These are phyloP conservation scores for Syngnathus rostellatus DNA, from an alignment of 2,797 vertebrate species.

Conservation along the genomic window DNA sequence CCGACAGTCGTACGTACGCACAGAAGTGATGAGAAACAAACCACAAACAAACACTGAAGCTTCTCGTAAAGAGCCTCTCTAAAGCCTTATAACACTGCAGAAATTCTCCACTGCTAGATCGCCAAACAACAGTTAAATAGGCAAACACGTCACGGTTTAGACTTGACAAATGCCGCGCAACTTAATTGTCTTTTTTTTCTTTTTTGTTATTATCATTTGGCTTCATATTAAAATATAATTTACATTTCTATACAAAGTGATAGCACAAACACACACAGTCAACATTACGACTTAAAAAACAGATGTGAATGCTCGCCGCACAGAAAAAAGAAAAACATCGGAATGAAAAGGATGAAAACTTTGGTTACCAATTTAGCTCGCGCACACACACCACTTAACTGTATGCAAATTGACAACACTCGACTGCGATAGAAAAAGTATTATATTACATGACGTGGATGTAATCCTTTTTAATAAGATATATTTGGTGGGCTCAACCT, in stretches of 20 bases:
- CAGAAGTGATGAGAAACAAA: not conserved
- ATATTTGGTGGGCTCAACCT: conserved; percentile 29
- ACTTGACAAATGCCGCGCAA: conserved; percentile 76
- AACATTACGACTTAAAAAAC: conserved; percentile 52
- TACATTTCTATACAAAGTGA: conserved; percentile 80
- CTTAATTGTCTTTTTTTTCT: conserved; percentile 45
- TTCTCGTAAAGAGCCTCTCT: conserved; percentile 58
- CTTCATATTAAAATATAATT: conserved; percentile 81
- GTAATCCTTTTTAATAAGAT: conserved; percentile 47
- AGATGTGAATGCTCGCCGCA: conserved; percentile 22
- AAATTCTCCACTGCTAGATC: conserved; percentile 67
- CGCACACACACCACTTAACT: conserved; percentile 57
- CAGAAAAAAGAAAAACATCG: conserved; percentile 30
- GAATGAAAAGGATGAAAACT: conserved; percentile 56
- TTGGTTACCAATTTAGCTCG: conserved; percentile 74
- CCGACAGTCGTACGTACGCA: not conserved
- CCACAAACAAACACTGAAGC: conserved; percentile 45
- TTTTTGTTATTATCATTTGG: conserved; percentile 23
- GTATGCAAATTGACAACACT: conserved; percentile 63
- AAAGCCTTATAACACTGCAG: conserved; percentile 70
- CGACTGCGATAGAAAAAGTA: conserved; percentile 64
- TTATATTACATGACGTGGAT: conserved; percentile 53
- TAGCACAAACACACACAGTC: conserved; percentile 54
- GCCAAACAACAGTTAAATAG: conserved; percentile 74
- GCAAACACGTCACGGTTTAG: conserved; percentile 79